Conservation (phyloP, 2,113 vertebrate genomes). For the Alligator mississippiensis region DNA sequence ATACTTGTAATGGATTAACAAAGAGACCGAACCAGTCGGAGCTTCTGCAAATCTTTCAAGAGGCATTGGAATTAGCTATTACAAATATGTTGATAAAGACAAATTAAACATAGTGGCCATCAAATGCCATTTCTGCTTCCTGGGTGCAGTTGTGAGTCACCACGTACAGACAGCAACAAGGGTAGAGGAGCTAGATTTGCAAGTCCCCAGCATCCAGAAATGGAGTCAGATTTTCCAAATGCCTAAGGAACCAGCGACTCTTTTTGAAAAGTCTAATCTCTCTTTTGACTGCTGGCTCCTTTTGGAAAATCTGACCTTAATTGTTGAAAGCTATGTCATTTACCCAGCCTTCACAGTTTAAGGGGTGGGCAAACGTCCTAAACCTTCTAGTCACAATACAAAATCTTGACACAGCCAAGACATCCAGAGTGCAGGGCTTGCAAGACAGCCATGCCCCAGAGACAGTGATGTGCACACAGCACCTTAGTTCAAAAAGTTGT, state of each 20-base stretch:
- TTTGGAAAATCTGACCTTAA: background rate
- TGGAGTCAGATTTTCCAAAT: background rate
- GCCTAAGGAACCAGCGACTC: background rate
- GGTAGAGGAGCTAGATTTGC: background rate
- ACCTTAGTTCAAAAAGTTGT: too few species aligned
- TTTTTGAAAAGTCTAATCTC: background rate
- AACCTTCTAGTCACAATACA: too few species aligned
- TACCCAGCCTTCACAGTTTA: background rate
- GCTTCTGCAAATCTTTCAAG: conserved; percentile 24
- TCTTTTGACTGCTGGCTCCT: background rate
- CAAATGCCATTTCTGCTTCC: background rate
- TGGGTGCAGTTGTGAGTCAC: background rate
- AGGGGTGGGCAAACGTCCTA: too few species aligned
- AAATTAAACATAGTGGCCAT: background rate
- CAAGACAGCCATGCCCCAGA: too few species aligned
- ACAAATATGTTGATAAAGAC: background rate
- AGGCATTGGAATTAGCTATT: background rate
- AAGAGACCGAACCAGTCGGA: conserved; percentile 21
- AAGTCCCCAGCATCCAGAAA: background rate
- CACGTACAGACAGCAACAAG: too few species aligned
- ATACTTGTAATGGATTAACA: conserved; percentile 1
- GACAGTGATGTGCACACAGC: too few species aligned
- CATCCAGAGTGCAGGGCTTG: too few species aligned
- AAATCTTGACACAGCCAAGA: too few species aligned
- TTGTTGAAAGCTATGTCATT: background rate